Base-by-base conservation (phyloP, 37 sponge, comb jelly and placozoan species). In the Chondrilla cf. caribensis region DNA sequence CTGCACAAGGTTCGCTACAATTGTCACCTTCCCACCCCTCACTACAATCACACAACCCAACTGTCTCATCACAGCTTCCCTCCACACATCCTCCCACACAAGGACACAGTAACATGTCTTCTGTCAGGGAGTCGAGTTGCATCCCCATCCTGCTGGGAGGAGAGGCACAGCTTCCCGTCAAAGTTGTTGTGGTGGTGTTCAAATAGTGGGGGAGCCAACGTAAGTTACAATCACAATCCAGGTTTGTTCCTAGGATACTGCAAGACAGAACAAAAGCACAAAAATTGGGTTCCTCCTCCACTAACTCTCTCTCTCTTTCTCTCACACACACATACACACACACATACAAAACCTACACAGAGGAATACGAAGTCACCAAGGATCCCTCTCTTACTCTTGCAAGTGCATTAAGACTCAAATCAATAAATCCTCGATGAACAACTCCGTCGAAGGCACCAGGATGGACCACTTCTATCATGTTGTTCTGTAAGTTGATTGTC, bases 171-270 rank as follows among this genome's bases (percentile, higher is more conserved):
- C 25, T 11, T 28, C 38, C 28, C 3, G 14, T 25, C 24, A 73
- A 24, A 0, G 3, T 3, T 2, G 15, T 18, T 0, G 42, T 28
- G 28, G 67, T 24, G 38, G 84, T n/a, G 40, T 44, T 55, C 38
- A 60, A 26, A 42, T 75, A 87, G 15, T 19, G 44, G 7, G 78
- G 83, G 3, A 87, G 60, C 87, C 87, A 87, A 15, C 87, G 76
- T 14, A 87, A 77, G 0, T 60, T 29, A 62, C 87, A 87, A 41
- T 87, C 87, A 54, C 87, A 87, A 3, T 24, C 19, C 11, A 87
- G 29, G 35, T 87, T 87, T 2, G 39, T 24, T 4, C 11, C 79
- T 19, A 87, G 70, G 11, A 3, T 32, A 14, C 87, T 87, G 38
- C 77, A 70, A 24, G 19, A 38, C n/a, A 38, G 17, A 6, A 47